A percentile compares a stretch with the other conserved stretches of the same genome.
Evolutionary conservation across 2,888 invertebrate genomes (phyloP).

Genomic region (Scelioninae gen. 2): DNA sequence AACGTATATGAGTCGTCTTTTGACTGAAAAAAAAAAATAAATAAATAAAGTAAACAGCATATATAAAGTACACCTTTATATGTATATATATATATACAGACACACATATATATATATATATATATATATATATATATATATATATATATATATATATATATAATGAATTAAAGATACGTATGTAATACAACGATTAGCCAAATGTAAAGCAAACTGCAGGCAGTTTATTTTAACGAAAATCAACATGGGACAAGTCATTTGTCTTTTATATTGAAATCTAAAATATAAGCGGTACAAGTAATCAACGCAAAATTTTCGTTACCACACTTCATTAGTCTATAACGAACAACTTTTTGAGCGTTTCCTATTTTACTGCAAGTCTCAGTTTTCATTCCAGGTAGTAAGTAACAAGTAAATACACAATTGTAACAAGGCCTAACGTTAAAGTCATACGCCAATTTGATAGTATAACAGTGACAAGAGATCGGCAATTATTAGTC

Average conservation of each 20-base stretch:
- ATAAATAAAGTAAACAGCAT: conserved; percentile 31
- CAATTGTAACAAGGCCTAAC: conserved; percentile 19
- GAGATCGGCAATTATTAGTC: not conserved
- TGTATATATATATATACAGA: no score
- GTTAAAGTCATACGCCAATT: conserved; percentile 22
- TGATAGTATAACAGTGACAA: not conserved
- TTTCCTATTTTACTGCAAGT: not conserved
- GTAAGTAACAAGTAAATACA: conserved; percentile 11
- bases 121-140: not conserved
- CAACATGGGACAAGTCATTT: conserved; percentile 5
- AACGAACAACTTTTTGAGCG: no score
- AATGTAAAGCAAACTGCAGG: conserved; percentile 52
- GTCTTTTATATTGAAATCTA: conserved; percentile 35
- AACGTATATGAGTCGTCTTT: no score
- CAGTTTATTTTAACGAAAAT: conserved; percentile 49
- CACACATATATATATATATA: not conserved
- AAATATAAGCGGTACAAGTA: conserved; percentile 3
- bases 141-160: not conserved
- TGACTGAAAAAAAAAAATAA: no score
- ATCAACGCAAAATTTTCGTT: not conserved
- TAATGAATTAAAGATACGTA: conserved; percentile 16
- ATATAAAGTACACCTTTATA: conserved; percentile 18
- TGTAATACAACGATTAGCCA: conserved; percentile 55
- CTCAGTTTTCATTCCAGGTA: conserved; percentile 17
- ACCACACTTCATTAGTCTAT: no score